Evolutionary conservation across 2,888 invertebrate species (phyloP).

Genomic region (Pseudococcus jackbeardsleyi): DNA sequence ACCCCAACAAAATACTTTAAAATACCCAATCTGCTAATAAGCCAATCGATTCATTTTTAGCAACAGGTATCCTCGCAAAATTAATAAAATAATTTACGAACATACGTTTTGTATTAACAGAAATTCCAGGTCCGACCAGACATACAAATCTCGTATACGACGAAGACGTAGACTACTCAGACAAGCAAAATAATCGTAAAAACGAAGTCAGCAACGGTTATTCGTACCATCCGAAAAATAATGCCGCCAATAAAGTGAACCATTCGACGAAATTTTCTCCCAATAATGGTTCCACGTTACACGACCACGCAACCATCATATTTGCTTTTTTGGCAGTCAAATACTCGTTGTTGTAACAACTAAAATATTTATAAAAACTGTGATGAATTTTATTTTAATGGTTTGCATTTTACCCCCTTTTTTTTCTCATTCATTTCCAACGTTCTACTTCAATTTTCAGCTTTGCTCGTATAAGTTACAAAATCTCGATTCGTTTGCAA

Average conservation of each 20-base stretch:
- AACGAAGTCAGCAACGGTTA: slow-evolving; percentile 51
- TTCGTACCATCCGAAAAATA: slow-evolving; percentile 48
- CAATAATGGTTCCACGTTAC: slow-evolving; percentile 52
- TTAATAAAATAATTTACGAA: background rate
- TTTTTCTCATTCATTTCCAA: background rate
- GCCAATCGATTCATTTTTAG: background rate
- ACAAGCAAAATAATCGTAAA: slow-evolving; percentile 54
- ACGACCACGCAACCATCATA: slow-evolving; percentile 23
- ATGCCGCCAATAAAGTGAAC: slow-evolving; percentile 51
- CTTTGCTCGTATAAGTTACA: slow-evolving; percentile 6
- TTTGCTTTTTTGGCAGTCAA: slow-evolving; percentile 25
- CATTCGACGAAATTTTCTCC: slow-evolving; percentile 57
- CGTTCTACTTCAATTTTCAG: background rate
- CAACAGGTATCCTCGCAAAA: slow-evolving; percentile 11
- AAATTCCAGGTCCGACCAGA: slow-evolving; percentile 55
- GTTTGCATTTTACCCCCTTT: background rate
- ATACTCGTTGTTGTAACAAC: slow-evolving; percentile 36
- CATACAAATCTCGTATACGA: slow-evolving; percentile 30
- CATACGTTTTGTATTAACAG: slow-evolving; percentile 31
- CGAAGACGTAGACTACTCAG: slow-evolving; percentile 36
- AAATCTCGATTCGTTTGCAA: background rate
- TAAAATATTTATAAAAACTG: slow-evolving; percentile 58
- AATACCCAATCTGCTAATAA: background rate
- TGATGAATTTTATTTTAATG: slow-evolving; percentile 60
- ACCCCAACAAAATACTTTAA: background rate